Evolutionary conservation across 2,888 invertebrate genomes (phyloP), one percentile per base, ranked within the genome.

Genomic region (Drosophila lutescens): DNA sequence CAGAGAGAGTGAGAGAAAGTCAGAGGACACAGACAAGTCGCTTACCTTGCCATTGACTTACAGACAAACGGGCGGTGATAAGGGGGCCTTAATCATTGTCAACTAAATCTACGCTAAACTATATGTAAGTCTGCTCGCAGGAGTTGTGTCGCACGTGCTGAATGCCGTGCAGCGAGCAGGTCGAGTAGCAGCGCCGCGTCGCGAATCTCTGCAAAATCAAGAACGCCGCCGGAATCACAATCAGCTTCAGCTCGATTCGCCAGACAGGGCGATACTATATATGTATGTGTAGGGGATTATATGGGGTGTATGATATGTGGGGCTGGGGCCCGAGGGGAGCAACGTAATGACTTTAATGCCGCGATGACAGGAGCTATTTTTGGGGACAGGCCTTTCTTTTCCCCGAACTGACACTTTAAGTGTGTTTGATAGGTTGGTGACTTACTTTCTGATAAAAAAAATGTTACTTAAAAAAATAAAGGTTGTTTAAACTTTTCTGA

Each of bases 121-220:
- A 96, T 94, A 96, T 96, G 93, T 95, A 96, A 91, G 96, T 96
- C 93, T 96, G 96, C 94, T 96, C 96, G 93, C 96, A 96, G 93
- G 96, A 96, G 92, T 96, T 96, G 93, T 96, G 96, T 89, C 96
- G 94, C 92, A 95, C 93, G 92, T 94, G 94, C 90, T 95, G 95
- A 88, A 94, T 94, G 91, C 95, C 95, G 92, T 94, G 94, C 89
- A 96, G 94, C 92, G 96, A 96, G 92, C 96, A 96, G 91, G 96
- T 95, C 86, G 96, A 96, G 93, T 96, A 96, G 94, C 96, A 96
- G 86, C 96, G 95, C 90, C 94, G 93, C 85, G 96, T 95, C 90
- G 95, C 95, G 93, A 96, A 95, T 94, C 94, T 94, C 95, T 96
- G 96, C 76, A 85, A 88, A 75, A 88, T 79, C 61, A 74, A 74